Evolutionary conservation across 2,113 vertebrate genomes (phyloP), one percentile per base, ranked within the genome.

Genomic region (Hipposideros armiger): DNA sequence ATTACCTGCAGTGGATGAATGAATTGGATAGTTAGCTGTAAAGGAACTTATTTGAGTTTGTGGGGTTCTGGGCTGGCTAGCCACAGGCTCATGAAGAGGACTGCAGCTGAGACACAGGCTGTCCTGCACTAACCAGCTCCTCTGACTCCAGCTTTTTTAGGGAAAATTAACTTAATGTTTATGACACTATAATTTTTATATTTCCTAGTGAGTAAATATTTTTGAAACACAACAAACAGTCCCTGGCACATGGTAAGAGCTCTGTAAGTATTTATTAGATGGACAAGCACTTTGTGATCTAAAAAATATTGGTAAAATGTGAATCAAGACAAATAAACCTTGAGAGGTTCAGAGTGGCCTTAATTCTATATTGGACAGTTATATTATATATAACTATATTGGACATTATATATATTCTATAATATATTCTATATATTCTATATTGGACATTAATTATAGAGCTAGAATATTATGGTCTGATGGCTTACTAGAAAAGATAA

Each of bases 121-220:
- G 58, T 42, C 16, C 28, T 73, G 70, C 58, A 11, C 83, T 73
- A 91, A 42, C 19, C 26, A 20, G 50, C 60, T 15, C 47, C 91
- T 91, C 97, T 90, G 56, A 77, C 15, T 50, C 66, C 32, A 69
- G 1, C 9, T 26, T n/a, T 96, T 97, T 84, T 88, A 97, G 94
- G 87, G 60, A 90, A 32, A 94, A 95, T 84, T 84, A 92, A 95
- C 97, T 96, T 97, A 82, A 87, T 58, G 83, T 96, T 94, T 50
- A 60, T 42, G 52, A 76, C 91, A 88, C 45, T 70, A 9, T 87
- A 86, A 87, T 74, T 97, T 98, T 92, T 96, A 50, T 77, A 89
- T 95, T 93, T 88, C 85, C 82, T 84, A 32, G 77, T 96, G 66
- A 50, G 73, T 82, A 94, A 96, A 95, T 91, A 91, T 73, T 93